Evolutionary conservation across 1,140 invertebrate genomes (phyloP), one percentile per base, ranked within the genome.

Genomic region (Berghia stephanieae): DNA sequence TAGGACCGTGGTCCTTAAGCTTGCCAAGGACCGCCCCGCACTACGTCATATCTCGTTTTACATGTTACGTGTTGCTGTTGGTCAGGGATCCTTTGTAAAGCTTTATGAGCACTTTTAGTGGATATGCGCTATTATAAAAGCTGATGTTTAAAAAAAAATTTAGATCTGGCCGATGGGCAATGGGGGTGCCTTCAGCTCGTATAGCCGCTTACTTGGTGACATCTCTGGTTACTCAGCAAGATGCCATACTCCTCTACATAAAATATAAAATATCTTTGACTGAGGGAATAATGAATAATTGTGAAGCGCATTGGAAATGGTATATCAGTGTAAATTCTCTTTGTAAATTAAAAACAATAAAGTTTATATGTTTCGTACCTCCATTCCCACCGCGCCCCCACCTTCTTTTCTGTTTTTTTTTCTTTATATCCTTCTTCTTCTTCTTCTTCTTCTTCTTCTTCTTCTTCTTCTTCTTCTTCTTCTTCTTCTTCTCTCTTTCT

Each of bases 391-490:
- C 27, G 8, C 60, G 13, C 27, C 60, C 27, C 27, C 60, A 16
- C 27, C 60, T 63, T 13, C 60, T 63, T 27, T 31, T 63, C 60
- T 31, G 13, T 27, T 31, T 63, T 27, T 31, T 63, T 27, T 31
- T 63, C 27, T 31, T 63, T 27, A 10, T 63, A 13, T 31, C 27
- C 60, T 31, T 63, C 60, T 31, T 63, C 60, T 31, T 63, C 60
- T 31, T 63, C 60, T 31, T 63, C 60, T 31, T 63, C 60, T 31
- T 63, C 60, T 31, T 63, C 60, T 31, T 31, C 60, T 63, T 31
- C 60, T 63, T 31, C 60, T 63, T 31, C 60, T 31, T 31, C 60
- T 63, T 31, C 60, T 63, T 31, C 60, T 63, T 31, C 60, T 63
- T 31, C 60, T 63, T 63, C 27, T 63, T 13, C 60, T 63, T 31